These are phyloP conservation scores for Drosophila pegasa DNA, from an alignment of 2,888 invertebrate genomes.

Conservation along the genomic window DNA sequence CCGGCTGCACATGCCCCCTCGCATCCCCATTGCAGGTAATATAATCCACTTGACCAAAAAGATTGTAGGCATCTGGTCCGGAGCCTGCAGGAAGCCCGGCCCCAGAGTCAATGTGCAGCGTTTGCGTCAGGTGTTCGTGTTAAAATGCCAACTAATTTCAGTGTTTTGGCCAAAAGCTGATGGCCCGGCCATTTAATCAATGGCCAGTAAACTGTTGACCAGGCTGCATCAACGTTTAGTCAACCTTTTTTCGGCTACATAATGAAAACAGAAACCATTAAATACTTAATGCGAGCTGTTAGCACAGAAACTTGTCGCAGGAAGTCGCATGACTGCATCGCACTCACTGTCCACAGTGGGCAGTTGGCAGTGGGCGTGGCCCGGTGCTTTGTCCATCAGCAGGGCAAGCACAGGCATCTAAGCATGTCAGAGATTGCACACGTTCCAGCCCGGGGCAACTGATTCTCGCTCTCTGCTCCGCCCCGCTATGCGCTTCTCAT, in stretches of 20 bases:
- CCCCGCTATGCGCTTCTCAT: neutral
- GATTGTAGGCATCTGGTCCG: slow-evolving; percentile 51
- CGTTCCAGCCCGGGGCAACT: slow-evolving; percentile 23
- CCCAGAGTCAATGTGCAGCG: slow-evolving; percentile 27
- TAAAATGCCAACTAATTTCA: slow-evolving; percentile 81
- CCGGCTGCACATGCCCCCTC: neutral
- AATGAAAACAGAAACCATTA: slow-evolving; percentile 75
- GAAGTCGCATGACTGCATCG: slow-evolving; percentile 48
- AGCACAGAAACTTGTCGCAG: slow-evolving; percentile 67
- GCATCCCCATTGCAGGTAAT: slow-evolving; percentile 35
- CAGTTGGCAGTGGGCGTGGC: slow-evolving; percentile 54
- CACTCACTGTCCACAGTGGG: neutral
- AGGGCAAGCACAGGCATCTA: slow-evolving; percentile 47
- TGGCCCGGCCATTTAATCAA: slow-evolving; percentile 66
- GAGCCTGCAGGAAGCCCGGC: slow-evolving; percentile 50
- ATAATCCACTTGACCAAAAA: slow-evolving; percentile 73
- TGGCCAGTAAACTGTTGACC: slow-evolving; percentile 59
- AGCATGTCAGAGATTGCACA: slow-evolving; percentile 62
- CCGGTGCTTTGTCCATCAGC: slow-evolving; percentile 44
- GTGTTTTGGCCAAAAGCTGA: slow-evolving; percentile 67
- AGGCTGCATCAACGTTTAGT: slow-evolving; percentile 13
- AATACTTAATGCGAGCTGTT: slow-evolving; percentile 63
- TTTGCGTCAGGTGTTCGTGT: slow-evolving; percentile 78
- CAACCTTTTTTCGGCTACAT: slow-evolving; percentile 45
- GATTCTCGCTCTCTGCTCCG: neutral